phyloP scores from a whole-genome alignment of 2,888 invertebrate species.

The Salticus scenicus region DNA sequence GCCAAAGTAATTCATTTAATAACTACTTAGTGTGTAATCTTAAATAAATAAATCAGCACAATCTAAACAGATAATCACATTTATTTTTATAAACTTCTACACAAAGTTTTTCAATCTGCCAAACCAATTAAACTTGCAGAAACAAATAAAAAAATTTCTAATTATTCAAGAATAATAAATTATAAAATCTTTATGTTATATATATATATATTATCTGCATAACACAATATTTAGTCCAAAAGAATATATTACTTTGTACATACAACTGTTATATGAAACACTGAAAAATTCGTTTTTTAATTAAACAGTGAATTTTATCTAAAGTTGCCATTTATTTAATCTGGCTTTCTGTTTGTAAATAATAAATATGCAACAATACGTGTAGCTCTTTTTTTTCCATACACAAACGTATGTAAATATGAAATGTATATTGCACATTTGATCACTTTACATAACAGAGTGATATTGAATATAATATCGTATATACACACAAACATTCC shows the following conservation, averaged over 20 bases:
- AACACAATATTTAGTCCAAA: background rate
- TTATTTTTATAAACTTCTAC: constrained; percentile 12
- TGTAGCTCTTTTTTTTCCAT: background rate
- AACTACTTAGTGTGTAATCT: no score
- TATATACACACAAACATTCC: constrained; percentile 16
- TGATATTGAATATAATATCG: background rate
- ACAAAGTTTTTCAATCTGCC: background rate
- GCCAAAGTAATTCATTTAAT: no score
- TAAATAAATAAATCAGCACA: no score
- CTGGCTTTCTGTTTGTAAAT: background rate
- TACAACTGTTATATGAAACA: background rate
- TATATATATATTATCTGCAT: no score
- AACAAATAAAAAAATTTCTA: background rate
- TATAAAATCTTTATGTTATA: no score
- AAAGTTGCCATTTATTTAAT: background rate
- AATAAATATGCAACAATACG: background rate
- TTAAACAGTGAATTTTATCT: background rate
- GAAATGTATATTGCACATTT: background rate
- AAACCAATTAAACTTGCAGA: background rate
- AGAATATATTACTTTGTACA: background rate
- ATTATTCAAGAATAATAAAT: background rate
- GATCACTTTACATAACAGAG: background rate
- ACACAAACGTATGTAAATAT: background rate
- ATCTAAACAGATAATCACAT: background rate
- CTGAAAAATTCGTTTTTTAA: background rate